These are phyloP conservation scores for Beroe forskalii DNA, from an alignment of 37 sponge, comb jelly and placozoan species.

Conservation along the genomic window DNA sequence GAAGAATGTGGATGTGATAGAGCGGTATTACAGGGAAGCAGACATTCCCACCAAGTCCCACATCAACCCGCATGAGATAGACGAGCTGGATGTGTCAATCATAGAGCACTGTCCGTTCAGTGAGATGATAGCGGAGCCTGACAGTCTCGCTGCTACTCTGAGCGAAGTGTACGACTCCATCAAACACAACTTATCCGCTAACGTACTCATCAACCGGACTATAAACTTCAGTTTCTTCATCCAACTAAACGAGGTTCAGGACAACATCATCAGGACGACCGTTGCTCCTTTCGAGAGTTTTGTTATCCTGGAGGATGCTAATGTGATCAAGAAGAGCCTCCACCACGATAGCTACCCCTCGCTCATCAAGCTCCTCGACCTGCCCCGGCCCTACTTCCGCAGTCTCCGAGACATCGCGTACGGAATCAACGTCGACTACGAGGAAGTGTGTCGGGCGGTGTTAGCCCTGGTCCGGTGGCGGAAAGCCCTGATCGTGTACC, in stretches of 20 bases:
- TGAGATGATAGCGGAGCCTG: background rate
- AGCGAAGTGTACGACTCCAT: slow-evolving; percentile 33
- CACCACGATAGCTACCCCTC: slow-evolving; percentile 18
- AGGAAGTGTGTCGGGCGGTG: slow-evolving; percentile 32
- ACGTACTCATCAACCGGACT: slow-evolving; percentile 42
- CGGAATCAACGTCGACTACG: slow-evolving; percentile 34
- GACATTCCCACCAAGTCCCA: slow-evolving; percentile 23
- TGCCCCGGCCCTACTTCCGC: slow-evolving; percentile 49
- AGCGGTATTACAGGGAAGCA: background rate
- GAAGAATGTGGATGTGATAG: slow-evolving; percentile 39
- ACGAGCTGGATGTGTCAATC: slow-evolving; percentile 4
- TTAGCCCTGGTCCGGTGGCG: slow-evolving; percentile 56
- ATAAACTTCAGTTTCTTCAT: slow-evolving; percentile 62
- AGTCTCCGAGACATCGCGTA: slow-evolving; percentile 50
- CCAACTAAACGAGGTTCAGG: background rate
- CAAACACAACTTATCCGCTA: slow-evolving; percentile 26
- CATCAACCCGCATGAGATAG: slow-evolving; percentile 20
- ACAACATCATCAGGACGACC: background rate
- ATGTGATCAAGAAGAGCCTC: slow-evolving; percentile 1
- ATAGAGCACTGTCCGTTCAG: slow-evolving; percentile 52
- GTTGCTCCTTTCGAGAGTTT: slow-evolving; percentile 58
- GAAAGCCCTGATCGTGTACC: slow-evolving; percentile 63
- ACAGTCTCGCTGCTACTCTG: background rate
- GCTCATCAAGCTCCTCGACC: slow-evolving; percentile 53
- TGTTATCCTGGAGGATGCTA: slow-evolving; percentile 22